Evolutionary conservation across 1,140 invertebrate genomes (phyloP), one percentile per base, ranked within the genome.

Genomic region (Neodiprion fabricii): DNA sequence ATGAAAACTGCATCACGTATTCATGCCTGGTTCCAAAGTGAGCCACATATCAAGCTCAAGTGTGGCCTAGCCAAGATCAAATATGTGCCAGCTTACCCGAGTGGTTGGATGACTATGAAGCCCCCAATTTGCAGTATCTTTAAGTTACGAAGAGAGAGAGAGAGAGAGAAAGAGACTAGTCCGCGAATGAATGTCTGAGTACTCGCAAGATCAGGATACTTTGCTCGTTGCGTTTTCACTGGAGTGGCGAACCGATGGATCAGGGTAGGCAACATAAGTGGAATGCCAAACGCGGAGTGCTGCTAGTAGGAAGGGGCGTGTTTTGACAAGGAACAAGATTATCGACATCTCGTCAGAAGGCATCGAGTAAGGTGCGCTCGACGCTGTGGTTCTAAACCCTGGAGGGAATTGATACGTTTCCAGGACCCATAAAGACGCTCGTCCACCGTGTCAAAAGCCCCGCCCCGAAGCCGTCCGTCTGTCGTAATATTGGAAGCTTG

Each of bases 101-200:
- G 28, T 40, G 28, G 28, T 40, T 40, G 28, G 28, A 40, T 40
- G 0, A 5, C 28, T 40, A 40, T 2, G 28, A 40, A 40, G n/a
- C 53, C 11, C 11, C 53, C 81, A 82, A 82, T 83, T 82, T 83
- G 79, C 81, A 83, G 82, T 83, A 83, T 83, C 81, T 83, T 83
- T 77, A 72, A 77, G 80, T 83, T 83, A 81, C 74, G 74, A 40
- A 75, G 5, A 40, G 28, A 40, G 28, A 40, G 5, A 40, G 28
- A 72, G 14, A 74, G 40, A 21, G 17, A 21, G 17, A 21, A 4
- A 40, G 28, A 40, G 28, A 40, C 28, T 40, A 40, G 28, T 40
- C 28, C 28, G 28, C 2, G 28, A 40, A 40, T 40, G 28, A 40
- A 40, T 5, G 28, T 40, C 28, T 40, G 28, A 40, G 28, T 1